Base-by-base conservation (phyloP, 1,140 invertebrate species). In the Brachionus angularis region DNA sequence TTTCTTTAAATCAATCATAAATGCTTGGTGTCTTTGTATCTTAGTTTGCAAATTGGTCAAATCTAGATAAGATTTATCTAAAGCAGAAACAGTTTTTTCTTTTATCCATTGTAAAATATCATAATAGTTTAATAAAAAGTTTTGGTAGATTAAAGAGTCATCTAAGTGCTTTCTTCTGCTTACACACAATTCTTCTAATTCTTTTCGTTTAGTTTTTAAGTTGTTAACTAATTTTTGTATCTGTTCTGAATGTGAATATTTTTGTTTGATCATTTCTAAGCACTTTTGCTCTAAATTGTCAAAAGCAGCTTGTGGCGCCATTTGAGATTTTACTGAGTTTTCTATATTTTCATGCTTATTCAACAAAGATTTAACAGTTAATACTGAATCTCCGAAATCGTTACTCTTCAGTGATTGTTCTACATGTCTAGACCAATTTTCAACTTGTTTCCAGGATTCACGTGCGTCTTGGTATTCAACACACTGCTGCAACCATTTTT, bases 11-110 rank as follows among this genome's bases (percentile, higher is more conserved):
- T 98, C 96, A 18, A 93, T 84, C 77, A 97, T 93, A 78, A 98
- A 97, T 0, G 94, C 95, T 80, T 97, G 93, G 77, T 98, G 95
- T 77, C 96, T 96, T 79, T 97, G 91, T 2, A 97, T 82, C 79
- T 97, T 97, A 2, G 91, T 85, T 72, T 93, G 90, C 39, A 98
- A 82, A 78, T 96, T 96, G 39, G 86, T 88, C 16, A 96, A 82
- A 77, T 97, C 93, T 27, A 91, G 85, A 77, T 95, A 96, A 62
- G 88, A 93, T 77, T 96, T 91, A 76, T 97, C 94, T 4, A 87
- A 88, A 0, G 93, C 91, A 3, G 89, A 89, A 78, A 89, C 89
- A 73, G 89, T 86, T 82, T 97, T 98, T 76, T 96, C 93, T 33
- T 87, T 85, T 69, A 98, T 87, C 93, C 94, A 98, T 14, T 85